Conservation (phyloP, 2,113 vertebrate genomes). For the Brevimyrus niger region DNA sequence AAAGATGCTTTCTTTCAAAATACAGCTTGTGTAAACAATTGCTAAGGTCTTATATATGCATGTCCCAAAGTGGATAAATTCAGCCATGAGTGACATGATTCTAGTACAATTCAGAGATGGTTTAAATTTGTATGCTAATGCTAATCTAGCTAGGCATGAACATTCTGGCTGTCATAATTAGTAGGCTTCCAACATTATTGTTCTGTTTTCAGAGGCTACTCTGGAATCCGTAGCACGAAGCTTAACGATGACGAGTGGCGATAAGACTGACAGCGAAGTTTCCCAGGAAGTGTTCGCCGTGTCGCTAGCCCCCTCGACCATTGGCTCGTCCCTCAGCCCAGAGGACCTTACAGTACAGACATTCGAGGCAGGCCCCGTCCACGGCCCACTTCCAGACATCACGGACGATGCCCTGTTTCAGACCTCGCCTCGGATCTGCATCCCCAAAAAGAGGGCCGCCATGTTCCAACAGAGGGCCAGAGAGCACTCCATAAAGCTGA, state of each 20-base stretch:
- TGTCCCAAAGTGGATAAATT: neutral
- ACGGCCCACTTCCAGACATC: neutral
- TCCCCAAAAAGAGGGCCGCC: slow-evolving; percentile 43
- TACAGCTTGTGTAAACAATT: neutral
- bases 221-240: neutral
- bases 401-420: slow-evolving; percentile 49
- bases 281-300: neutral
- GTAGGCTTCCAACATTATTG: neutral
- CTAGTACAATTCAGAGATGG: neutral
- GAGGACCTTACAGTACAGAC: neutral
- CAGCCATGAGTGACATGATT: neutral
- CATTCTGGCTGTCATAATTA: neutral
- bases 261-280: slow-evolving; percentile 39
- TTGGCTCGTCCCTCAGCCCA: neutral
- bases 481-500: slow-evolving; percentile 6
- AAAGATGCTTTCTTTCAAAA: neutral
- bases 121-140: neutral
- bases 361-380: neutral
- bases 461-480: slow-evolving; percentile 16
- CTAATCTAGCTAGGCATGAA: neutral
- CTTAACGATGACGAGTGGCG: neutral
- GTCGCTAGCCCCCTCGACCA: neutral
- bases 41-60: neutral
- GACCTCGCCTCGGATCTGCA: slow-evolving; percentile 30
- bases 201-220: neutral